Base-by-base conservation (phyloP, 2,113 vertebrate species). In the Lontra canadensis region DNA sequence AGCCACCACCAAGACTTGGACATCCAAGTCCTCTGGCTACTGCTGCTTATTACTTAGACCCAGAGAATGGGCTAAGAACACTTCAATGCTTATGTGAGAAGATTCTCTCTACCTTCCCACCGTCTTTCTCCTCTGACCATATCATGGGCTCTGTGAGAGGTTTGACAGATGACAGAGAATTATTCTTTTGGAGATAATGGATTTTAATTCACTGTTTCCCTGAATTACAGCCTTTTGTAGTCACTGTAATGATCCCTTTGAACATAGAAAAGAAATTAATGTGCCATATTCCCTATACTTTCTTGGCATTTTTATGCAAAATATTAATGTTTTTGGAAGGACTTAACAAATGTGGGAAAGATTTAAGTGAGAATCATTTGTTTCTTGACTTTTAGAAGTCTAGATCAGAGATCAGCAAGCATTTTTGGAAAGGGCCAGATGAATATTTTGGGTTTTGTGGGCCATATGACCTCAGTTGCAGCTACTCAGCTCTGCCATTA, bases 321-420 rank as follows among this genome's bases (percentile, higher is more conserved):
- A 89, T 76, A 67, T 76, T 76, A 63, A 95, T 92, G 59, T 88
- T 74, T 36, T 52, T 80, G 36, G 57, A 86, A 81, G 23, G 89
- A 17, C 61, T 73, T 57, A 71, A 94, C 74, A 86, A 83, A 83
- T 47, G 31, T 42, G 4, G n/a, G 42, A 81, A 85, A 57, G 91
- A 93, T 76, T 93, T 63, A 71, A 21, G 2, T 87, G 57, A 91
- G 21, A 88, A 88, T 83, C 23, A 52, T 92, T 67, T 59, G 25
- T 78, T 74, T 81, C 59, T 86, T 86, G 65, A 49, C 82, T 94
- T 94, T 81, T 86, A 67, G 73, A 93, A 93, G 57, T 73, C 29
- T 69, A 92, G 49, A 34, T 49, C 49, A 65, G 71, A 73, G 69
- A 63, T 88, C 14, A 71, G 71, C n/a, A 93, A 78, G 18, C 39